These are phyloP conservation scores for Oceanodroma tethys DNA, from an alignment of 2,113 vertebrate species.

Conservation along the genomic window DNA sequence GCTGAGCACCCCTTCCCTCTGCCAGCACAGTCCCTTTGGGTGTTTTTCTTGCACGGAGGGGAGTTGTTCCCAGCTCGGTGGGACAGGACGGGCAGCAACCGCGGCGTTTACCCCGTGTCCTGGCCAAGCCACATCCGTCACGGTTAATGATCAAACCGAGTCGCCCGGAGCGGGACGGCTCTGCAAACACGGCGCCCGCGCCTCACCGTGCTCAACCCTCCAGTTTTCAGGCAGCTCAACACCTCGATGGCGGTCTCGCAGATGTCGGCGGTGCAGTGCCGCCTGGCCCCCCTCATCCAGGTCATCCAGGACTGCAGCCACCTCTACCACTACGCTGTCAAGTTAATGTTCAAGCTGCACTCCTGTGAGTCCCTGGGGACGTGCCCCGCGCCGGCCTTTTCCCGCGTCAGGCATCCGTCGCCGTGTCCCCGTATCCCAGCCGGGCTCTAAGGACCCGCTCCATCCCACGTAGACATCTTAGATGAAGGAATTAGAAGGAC, in stretches of 20 bases:
- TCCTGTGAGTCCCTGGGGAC: conserved; percentile 81
- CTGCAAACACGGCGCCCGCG: neutral
- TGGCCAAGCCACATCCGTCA: neutral
- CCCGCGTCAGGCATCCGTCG: accelerated
- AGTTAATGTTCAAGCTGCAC: conserved; percentile 95
- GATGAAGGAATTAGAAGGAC: neutral
- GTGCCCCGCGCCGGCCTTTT: neutral
- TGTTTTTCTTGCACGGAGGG: accelerated
- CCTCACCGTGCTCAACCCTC: neutral
- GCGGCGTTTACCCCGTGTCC: accelerated
- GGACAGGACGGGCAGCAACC: neutral
- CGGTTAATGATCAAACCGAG: conserved; percentile 18
- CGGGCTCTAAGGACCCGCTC: neutral
- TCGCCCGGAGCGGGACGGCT: neutral
- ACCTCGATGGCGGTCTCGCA: conserved; percentile 91
- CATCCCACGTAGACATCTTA: neutral
- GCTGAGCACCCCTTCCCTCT: neutral
- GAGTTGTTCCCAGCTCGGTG: neutral
- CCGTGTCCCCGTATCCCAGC: neutral
- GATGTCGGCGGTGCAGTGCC: conserved; percentile 92
- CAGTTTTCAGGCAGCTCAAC: conserved; percentile 95
- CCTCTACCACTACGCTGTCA: conserved; percentile 95
- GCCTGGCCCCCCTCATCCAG: conserved; percentile 94
- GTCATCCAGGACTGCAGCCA: conserved; percentile 97
- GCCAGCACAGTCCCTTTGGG: accelerated